Base-by-base conservation (phyloP, 2,888 invertebrate genomes). In the Plemyria rubiginata region DNA sequence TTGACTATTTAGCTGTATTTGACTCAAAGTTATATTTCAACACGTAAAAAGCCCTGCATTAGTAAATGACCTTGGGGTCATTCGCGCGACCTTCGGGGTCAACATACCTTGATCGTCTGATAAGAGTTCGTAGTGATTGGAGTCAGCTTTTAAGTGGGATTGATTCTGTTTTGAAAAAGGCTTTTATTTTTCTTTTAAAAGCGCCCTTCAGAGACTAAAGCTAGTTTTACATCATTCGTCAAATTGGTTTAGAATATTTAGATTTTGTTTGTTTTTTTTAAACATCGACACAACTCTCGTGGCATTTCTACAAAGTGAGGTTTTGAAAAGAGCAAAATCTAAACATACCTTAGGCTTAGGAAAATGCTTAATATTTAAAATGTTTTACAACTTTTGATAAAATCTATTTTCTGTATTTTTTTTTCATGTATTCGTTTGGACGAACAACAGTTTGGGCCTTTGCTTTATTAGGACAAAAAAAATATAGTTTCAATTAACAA, bases 61-160 rank as follows among this genome's bases (percentile, higher is more conserved):
- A 32, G 46, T 41, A 52, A 22, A 15, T 59, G 36, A 54, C 65
- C 57, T 60, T 41, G 56, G 15, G 64, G 60, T 64, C 60, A 60
- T 40, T 41, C 63, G 48, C 32, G 38, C 11, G 53, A 54, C 60
- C 65, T 60, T 65, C 29, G 40, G 15, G 65, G 60, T 65, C 65
- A 65, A 54, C 41, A 54, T 49, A 60, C 65, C 41, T 54, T 50
- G 54, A 57, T 57, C 40, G 29, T 4, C 46, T 57, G 65, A 65
- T 65, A 65, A 50, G 32, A 50, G 49, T 54, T 32, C 50, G 15
- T 48, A 22, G 29, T 53, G 49, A 56, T 65, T 60, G 49, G n/a
- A 60, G 32, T 16, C 45, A 48, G 57, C n/a, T 45, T 57, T 60
- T 57, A 46, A 50, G 45, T 38, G 41, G 40, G 38, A 54, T 45